These are phyloP conservation scores for Lithophane ornitopus DNA, from an alignment of 2,888 invertebrate genomes.

Conservation along the genomic window DNA sequence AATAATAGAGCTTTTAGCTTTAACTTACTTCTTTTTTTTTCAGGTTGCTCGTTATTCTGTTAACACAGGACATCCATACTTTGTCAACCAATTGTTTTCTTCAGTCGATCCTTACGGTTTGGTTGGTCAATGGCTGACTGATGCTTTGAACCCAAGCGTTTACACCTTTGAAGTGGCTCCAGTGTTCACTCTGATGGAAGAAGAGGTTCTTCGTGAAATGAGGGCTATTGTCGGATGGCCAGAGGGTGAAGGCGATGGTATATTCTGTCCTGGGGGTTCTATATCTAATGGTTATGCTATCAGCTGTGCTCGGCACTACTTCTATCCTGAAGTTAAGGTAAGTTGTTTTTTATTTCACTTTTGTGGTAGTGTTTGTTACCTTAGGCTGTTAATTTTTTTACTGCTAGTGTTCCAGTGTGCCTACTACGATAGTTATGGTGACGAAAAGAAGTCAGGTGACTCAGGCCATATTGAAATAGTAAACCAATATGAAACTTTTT, in stretches of 20 bases:
- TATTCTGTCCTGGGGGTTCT: constrained; percentile 97
- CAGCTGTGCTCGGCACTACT: constrained; percentile 94
- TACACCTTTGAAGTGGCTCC: constrained; percentile 98
- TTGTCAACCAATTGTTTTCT: constrained; percentile 97
- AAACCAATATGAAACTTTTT: too few species aligned
- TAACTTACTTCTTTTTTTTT: constrained; percentile 31
- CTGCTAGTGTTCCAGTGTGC: too few species aligned
- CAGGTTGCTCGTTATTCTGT: constrained; percentile 94
- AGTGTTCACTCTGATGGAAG: constrained; percentile 96
- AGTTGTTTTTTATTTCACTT: constrained; percentile 61
- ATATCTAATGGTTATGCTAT: constrained; percentile 98
- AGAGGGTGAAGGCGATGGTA: constrained; percentile 94
- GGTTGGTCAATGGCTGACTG: constrained; percentile 96
- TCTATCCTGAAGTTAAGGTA: constrained; percentile 94
- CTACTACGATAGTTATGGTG: too few species aligned
- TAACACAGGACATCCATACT: constrained; percentile 97
- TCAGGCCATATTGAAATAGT: too few species aligned
- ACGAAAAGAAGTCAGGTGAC: too few species aligned
- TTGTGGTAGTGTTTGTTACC: too few species aligned
- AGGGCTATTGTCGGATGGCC: constrained; percentile 94
- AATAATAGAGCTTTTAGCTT: not conserved
- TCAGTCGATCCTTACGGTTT: constrained; percentile 96
- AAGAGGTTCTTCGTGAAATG: constrained; percentile 95
- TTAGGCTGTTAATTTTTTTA: too few species aligned
- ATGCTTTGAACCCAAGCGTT: constrained; percentile 96